A percentile compares a stretch with the other conserved stretches of the same genome.
phyloP scores from a whole-genome alignment of 2,113 vertebrate species.

The Dasyurus viverrinus region DNA sequence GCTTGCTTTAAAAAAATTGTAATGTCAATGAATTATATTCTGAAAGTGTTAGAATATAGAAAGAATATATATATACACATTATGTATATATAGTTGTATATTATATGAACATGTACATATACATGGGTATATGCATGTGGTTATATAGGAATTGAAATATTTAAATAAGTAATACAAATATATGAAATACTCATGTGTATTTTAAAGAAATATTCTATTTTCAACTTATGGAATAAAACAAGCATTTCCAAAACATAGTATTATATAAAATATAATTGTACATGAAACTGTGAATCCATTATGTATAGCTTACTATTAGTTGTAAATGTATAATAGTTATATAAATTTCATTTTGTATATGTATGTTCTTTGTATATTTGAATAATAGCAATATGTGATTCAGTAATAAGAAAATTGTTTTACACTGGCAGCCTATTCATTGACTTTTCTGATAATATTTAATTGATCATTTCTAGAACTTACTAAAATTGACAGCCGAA shows the following conservation, averaged over 20 bases:
- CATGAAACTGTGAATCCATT: background rate
- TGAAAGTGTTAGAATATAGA: background rate
- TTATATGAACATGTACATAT: background rate
- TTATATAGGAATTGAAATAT: background rate
- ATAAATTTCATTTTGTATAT: background rate
- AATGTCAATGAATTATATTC: background rate
- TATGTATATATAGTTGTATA: background rate
- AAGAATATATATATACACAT: background rate
- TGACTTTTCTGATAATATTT: background rate
- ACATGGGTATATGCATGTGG: background rate
- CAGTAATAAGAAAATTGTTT: constrained; percentile 18
- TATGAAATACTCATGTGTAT: background rate
- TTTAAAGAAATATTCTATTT: background rate
- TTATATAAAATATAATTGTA: background rate
- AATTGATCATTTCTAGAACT: constrained; percentile 31
- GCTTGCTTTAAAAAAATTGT: background rate
- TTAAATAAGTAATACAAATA: background rate
- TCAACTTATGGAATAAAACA: background rate
- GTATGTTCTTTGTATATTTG: background rate
- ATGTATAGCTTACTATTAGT: too few relatives aligned
- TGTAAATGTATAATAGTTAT: too few relatives aligned
- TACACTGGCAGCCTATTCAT: constrained; percentile 10
- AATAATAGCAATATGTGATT: background rate
- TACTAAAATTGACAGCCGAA: background rate
- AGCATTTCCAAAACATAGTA: background rate